A percentile compares a stretch with the other conserved stretches of the same genome.
Conservation (phyloP, 1,140 invertebrate genomes). For the Caenorhabditis brenneri region DNA sequence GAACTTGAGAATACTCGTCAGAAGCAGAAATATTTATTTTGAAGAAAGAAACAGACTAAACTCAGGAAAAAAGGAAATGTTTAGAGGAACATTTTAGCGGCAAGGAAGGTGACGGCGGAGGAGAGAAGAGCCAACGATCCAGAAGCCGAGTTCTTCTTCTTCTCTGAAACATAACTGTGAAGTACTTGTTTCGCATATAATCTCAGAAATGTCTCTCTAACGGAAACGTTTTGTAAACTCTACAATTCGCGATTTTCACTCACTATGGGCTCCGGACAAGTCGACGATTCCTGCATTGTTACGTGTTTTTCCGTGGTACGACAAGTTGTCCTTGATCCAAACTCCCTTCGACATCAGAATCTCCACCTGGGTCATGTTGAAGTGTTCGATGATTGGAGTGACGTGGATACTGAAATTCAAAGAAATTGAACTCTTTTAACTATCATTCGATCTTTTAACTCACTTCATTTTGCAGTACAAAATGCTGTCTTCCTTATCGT, state of each 20-base stretch:
- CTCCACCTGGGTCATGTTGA: conserved; percentile 19
- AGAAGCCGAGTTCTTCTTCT: neutral
- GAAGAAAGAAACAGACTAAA: too few species aligned
- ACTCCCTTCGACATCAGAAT: conserved; percentile 14
- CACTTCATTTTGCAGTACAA: conserved; percentile 21
- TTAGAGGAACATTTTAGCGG: conserved; percentile 7
- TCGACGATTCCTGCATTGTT: conserved; percentile 20
- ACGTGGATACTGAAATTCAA: neutral
- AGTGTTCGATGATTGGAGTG: neutral
- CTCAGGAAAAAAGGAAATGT: too few species aligned
- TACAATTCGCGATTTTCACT: too few species aligned
- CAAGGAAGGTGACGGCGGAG: neutral
- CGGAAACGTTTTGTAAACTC: too few species aligned
- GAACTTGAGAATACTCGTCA: neutral
- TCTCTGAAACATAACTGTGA: too few species aligned
- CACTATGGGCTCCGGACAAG: neutral
- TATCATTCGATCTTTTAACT: neutral
- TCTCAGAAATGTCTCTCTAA: too few species aligned
- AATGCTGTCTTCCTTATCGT: neutral
- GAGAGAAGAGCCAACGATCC: neutral
- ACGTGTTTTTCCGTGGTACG: conserved; percentile 8
- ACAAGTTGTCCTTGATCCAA: neutral
- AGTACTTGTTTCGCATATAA: too few species aligned
- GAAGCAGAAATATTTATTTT: too few species aligned
- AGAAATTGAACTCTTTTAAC: neutral